Base-by-base conservation (phyloP, 2,797 vertebrate genomes). In the Mionectes olivaceus region DNA sequence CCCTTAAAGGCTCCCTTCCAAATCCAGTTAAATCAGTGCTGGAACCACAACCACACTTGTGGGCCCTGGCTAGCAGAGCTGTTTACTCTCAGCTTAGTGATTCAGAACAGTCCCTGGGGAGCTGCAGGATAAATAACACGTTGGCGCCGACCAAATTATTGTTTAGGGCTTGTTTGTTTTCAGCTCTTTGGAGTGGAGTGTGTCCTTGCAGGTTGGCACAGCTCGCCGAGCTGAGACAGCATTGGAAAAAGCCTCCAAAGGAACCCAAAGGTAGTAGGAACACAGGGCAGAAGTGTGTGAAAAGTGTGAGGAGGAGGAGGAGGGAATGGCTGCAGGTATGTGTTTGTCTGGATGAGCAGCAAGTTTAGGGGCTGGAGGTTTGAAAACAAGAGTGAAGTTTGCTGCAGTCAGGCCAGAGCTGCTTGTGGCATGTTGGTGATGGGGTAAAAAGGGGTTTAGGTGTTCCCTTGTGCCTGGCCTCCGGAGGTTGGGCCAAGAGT, bases 41-140 rank as follows among this genome's bases (percentile, higher is more conserved):
- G 44, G n/a, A 75, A 49, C 67, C 0, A 0, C 59, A 23, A 75
- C 46, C 70, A 44, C 7, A 0, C 68, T 50, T 28, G 57, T 33
- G 55, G 47, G 46, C n/a, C 12, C 64, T 27, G 79, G 91, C 64
- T 68, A 77, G 75, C 46, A 37, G 75, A 49, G 81, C 60, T 41
- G 75, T 64, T 76, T 70, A 27, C 63, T 53, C 43, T 19, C 35
- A 50, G 56, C 60, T 64, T 10, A 7, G 71, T 79, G 78, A 85
- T 85, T 93, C 89, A 93, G 35, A 12, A 64, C 22, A 3, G 59
- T 47, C 75, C 91, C 84, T 1, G 37, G 53, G 93, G 87, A 96
- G 91, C 75, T 28, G 87, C 50, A 95, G 85, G 85, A 94, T 94
- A 94, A 94, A 95, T 61, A 94, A 85, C 43, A 39, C 0, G 5